phyloP scores from a whole-genome alignment of 2,113 vertebrate genomes.

The Delphinus delphis region DNA sequence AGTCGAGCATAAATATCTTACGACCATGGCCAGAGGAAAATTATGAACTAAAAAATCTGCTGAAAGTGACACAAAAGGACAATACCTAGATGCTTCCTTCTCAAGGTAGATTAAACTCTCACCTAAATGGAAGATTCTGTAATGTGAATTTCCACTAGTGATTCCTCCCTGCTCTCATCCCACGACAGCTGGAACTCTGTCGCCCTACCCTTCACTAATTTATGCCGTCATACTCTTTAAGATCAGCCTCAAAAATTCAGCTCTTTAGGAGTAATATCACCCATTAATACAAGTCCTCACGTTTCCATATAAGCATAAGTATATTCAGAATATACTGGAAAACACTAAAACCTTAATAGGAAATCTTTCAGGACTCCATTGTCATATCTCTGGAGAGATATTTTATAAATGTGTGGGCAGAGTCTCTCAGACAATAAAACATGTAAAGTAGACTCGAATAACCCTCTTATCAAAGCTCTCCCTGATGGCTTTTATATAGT shows the following conservation, averaged over 20 bases:
- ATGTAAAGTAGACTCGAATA: neutral
- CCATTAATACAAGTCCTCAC: neutral
- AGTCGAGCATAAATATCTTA: slow-evolving; percentile 63
- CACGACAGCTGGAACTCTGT: neutral
- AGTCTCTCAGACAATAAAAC: slow-evolving; percentile 31
- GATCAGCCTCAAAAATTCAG: neutral
- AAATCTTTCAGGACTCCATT: neutral
- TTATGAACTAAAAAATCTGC: slow-evolving; percentile 40
- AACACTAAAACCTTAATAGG: neutral
- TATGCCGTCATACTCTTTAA: neutral
- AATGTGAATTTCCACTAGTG: neutral
- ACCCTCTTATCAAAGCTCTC: neutral
- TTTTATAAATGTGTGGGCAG: neutral
- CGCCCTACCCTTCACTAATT: neutral
- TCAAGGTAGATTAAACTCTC: slow-evolving; percentile 42
- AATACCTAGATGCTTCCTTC: neutral
- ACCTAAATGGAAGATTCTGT: neutral
- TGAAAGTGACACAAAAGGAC: slow-evolving; percentile 60
- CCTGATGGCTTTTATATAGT: neutral
- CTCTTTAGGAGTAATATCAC: neutral
- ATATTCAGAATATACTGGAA: neutral
- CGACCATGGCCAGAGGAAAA: slow-evolving; percentile 58
- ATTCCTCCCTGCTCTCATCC: neutral
- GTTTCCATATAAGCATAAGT: neutral
- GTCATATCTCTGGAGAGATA: neutral